phyloP scores from a whole-genome alignment of 2,113 vertebrate species.

The Lota lota region DNA sequence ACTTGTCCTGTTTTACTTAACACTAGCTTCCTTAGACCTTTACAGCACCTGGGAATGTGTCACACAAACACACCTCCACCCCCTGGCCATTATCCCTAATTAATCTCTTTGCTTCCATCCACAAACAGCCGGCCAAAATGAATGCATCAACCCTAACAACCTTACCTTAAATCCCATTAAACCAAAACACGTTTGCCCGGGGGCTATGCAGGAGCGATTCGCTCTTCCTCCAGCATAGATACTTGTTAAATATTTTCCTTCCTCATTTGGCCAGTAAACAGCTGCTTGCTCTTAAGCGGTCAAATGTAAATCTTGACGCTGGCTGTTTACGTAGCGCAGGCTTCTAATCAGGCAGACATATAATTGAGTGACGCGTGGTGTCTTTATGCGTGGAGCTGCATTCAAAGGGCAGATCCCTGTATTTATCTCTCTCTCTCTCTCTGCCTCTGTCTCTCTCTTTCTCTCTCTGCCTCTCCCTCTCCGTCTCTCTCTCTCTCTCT shows the following conservation, averaged over 20 bases:
- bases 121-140: conserved; percentile 28
- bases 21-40: too few species aligned
- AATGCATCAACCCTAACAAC: conserved; percentile 16
- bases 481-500: too few species aligned
- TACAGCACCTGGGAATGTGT: too few species aligned
- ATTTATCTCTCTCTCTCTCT: conserved; percentile 67
- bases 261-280: conserved; percentile 69
- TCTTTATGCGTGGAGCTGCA: conserved; percentile 77
- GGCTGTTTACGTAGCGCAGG: conserved; percentile 78
- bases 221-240: conserved; percentile 36
- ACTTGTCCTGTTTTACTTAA: too few species aligned
- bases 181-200: conserved; percentile 31
- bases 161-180: conserved; percentile 53
- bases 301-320: conserved; percentile 79
- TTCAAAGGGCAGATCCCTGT: conserved; percentile 77
- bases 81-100: too few species aligned
- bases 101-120: too few species aligned
- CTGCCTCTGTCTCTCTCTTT: conserved; percentile 41
- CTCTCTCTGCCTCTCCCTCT: neutral
- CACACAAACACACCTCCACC: too few species aligned
- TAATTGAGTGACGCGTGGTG: conserved; percentile 77
- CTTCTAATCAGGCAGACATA: conserved; percentile 79
- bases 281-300: conserved; percentile 77
- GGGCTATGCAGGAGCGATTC: conserved; percentile 8
- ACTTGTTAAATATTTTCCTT: conserved; percentile 55